Conservation (phyloP, 2,113 vertebrate genomes). For the Plecturocebus donacophilus region DNA sequence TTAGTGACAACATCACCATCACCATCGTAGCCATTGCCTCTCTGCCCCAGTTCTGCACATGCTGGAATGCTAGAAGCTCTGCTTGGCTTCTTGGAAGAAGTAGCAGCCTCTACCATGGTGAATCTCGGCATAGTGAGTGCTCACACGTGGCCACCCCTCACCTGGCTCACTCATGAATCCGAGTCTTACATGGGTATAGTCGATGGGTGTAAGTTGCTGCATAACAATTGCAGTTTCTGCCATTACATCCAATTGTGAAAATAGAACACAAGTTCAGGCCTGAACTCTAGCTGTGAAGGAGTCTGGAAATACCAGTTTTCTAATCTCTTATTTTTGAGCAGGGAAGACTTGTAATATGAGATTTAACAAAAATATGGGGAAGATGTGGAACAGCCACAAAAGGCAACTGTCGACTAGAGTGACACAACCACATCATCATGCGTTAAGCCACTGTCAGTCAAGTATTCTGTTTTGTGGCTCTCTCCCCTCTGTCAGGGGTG, state of each 20-base stretch:
- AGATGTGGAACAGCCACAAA: background rate
- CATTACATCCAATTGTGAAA: too few species aligned
- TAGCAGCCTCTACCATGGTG: background rate
- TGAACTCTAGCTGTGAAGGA: background rate
- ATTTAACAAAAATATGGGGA: background rate
- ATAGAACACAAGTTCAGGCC: background rate
- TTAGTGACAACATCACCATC: background rate
- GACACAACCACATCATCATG: background rate
- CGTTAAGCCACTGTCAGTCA: background rate
- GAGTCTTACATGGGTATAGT: background rate
- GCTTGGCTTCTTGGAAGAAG: background rate
- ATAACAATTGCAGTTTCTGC: too few species aligned
- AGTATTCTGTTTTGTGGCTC: background rate
- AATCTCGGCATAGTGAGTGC: too few species aligned
- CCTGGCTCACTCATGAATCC: background rate
- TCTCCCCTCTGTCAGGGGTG: background rate
- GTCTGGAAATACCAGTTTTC: background rate
- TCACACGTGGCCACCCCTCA: background rate
- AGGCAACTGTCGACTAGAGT: background rate
- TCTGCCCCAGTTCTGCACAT: background rate
- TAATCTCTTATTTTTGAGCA: background rate
- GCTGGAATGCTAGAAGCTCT: background rate
- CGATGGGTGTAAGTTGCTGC: too few species aligned
- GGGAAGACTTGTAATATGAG: background rate
- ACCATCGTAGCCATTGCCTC: background rate